Evolutionary conservation across 2,113 vertebrate species (phyloP).

Genomic region (Petromus typicus): DNA sequence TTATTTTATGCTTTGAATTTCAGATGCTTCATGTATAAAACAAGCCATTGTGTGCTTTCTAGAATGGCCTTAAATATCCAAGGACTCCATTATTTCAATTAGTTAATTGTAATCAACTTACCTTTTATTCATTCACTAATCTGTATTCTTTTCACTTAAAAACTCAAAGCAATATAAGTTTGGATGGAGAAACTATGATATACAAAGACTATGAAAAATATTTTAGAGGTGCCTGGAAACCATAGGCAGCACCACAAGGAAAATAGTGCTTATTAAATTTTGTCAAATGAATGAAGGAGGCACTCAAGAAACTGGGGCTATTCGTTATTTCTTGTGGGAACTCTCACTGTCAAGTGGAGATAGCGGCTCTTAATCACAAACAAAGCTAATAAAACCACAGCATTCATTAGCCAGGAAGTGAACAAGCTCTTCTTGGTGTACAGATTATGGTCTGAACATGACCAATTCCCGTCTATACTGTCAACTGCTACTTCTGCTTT

Average conservation of each 20-base stretch:
- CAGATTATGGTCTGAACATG: constrained; percentile 86
- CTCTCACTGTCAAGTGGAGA: constrained; percentile 89
- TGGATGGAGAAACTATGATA: constrained; percentile 16
- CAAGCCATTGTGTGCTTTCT: not conserved
- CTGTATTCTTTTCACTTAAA: constrained; percentile 55
- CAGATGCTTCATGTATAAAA: constrained; percentile 33
- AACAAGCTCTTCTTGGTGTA: constrained; percentile 85
- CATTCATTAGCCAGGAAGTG: constrained; percentile 88
- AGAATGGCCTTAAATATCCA: constrained; percentile 1
- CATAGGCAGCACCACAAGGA: not conserved
- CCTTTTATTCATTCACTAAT: constrained; percentile 49
- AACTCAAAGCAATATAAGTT: constrained; percentile 47
- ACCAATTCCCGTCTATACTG: constrained; percentile 82
- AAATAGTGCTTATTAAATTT: constrained; percentile 57
- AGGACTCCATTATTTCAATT: constrained; percentile 47
- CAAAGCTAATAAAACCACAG: constrained; percentile 88
- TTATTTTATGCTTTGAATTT: constrained; percentile 33
- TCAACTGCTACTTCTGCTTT: constrained; percentile 87
- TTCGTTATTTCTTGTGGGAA: constrained; percentile 89
- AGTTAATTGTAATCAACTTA: constrained; percentile 53
- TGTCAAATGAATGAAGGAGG: constrained; percentile 70
- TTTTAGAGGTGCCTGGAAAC: constrained; percentile 74
- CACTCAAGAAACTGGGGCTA: constrained; percentile 79
- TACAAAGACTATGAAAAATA: constrained; percentile 75
- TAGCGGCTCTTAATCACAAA: constrained; percentile 88